These are phyloP conservation scores for Zaprionus gabonicus DNA, from an alignment of 1,140 invertebrate species.

Conservation along the genomic window DNA sequence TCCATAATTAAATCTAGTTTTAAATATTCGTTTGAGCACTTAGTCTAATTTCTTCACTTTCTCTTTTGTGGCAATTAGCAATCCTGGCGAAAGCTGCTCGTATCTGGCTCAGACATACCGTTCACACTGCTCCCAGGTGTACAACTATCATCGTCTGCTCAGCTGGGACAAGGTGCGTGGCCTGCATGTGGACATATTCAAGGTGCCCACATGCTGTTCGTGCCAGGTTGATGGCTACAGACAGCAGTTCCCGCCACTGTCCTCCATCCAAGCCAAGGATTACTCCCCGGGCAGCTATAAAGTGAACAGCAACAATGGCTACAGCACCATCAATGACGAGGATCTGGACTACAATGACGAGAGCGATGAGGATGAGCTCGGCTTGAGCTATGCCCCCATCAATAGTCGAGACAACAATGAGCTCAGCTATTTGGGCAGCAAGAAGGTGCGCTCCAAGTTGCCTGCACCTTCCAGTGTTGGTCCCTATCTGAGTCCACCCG, in stretches of 20 bases:
- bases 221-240: constrained; percentile 92
- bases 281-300: constrained; percentile 56
- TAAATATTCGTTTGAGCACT: not conserved
- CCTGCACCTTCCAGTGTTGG: constrained; percentile 67
- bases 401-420: constrained; percentile 66
- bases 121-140: constrained; percentile 93
- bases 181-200: constrained; percentile 94
- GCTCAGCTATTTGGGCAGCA: constrained; percentile 62
- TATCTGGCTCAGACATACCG: constrained; percentile 92
- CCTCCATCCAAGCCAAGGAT: constrained; percentile 68
- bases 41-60: constrained; percentile 20
- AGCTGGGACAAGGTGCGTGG: constrained; percentile 93
- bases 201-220: constrained; percentile 93
- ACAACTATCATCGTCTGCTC: constrained; percentile 93
- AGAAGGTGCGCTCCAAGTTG: constrained; percentile 69
- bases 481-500: constrained; percentile 77
- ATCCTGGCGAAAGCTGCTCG: constrained; percentile 90
- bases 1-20: constrained; percentile 1
- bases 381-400: constrained; percentile 54
- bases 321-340: constrained; percentile 76
- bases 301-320: constrained; percentile 50
- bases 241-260: constrained; percentile 87
- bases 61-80: constrained; percentile 85
- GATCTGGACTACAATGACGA: constrained; percentile 78
- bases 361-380: constrained; percentile 74